Conservation (phyloP, 2,797 vertebrate species). For the Squalus acanthias region DNA sequence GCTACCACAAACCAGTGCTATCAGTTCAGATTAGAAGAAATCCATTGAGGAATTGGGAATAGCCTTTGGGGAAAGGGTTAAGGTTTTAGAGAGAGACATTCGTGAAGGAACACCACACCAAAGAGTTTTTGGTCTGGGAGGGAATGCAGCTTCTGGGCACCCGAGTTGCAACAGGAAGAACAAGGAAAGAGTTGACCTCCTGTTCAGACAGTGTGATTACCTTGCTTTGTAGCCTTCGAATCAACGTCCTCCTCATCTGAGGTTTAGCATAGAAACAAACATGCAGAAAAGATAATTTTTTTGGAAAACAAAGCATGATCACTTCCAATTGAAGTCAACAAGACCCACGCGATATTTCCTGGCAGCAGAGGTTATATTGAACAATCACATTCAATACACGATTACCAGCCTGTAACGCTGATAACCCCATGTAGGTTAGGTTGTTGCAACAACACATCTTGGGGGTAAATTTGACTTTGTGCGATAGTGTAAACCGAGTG, state of each 20-base stretch:
- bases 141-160: neutral
- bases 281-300: neutral
- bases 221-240: neutral
- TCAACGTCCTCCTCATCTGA: conserved; percentile 20
- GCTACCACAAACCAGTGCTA: neutral
- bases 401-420: neutral
- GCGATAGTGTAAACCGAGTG: neutral
- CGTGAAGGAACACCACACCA: too few species aligned
- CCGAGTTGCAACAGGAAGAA: neutral
- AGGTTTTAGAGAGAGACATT: neutral
- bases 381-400: neutral
- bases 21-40: neutral
- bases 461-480: neutral
- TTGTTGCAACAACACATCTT: neutral
- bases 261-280: neutral
- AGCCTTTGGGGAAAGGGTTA: neutral
- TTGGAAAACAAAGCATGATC: neutral
- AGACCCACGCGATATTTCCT: neutral
- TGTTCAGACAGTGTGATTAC: neutral
- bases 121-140: neutral
- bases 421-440: neutral
- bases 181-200: neutral
- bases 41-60: neutral
- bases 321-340: neutral
- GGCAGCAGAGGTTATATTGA: neutral